Base-by-base conservation (phyloP, 2,113 vertebrate species). In the Otus sunia region DNA sequence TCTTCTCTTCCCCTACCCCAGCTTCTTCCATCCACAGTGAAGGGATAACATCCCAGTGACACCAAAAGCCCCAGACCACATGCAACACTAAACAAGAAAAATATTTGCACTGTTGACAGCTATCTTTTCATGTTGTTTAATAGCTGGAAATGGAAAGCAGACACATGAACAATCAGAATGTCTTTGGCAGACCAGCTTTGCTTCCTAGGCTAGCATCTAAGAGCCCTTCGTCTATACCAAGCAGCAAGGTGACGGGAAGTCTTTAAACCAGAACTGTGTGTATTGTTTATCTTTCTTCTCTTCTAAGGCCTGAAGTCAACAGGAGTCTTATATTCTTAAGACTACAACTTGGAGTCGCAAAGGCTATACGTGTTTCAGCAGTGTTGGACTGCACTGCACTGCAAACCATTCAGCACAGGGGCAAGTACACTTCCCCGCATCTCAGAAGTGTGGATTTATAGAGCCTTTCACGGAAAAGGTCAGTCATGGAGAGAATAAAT, bases 381-480 rank as follows among this genome's bases (percentile, higher is more conserved):
- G 20, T 34, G 41, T 37, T 77, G 90, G 36, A 79, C 82, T 69
- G 45, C 58, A 37, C 82, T 69, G 45, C 58, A 37, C 23, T 60
- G 37, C n/a, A 91, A 91, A 85, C 10, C 15, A 29, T 63, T 69
- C 62, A 56, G 17, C 77, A 71, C 32, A 56, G 45, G 21, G 22
- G 20, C 53, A 73, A 58, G 32, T 34, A 69, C n/a, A 32, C 18
- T 76, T 86, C 22, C n/a, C 43, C 6, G 4, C 3, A 1, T 79
- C 73, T 86, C 74, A 73, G 59, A 79, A 91, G 21, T n/a, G 14
- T 45, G 29, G 60, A 78, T 79, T 88, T 86, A 86, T 82, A 88
- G 88, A 91, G 32, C 29, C 19, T 95, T 93, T 95, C 71, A 91
- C 29, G 74, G 93, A 63, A 96, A 95, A 97, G 84, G 87, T 91